Percentiles rank a stretch among this genome's conserved stretches.
Evolutionary conservation across 2,888 invertebrate genomes (phyloP).

Genomic region (Lasioglossum oenotherae): DNA sequence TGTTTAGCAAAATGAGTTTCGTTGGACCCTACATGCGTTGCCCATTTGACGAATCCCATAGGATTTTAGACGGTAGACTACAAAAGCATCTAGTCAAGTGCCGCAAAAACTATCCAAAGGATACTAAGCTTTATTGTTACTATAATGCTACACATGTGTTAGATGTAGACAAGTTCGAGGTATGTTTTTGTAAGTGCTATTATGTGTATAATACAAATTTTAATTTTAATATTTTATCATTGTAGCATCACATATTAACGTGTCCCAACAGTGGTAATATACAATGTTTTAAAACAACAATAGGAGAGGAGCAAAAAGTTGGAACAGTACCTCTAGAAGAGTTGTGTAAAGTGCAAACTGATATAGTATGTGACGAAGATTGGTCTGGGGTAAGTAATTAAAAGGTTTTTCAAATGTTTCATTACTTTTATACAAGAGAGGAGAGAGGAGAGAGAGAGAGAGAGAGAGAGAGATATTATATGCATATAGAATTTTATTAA

Average conservation of each 20-base stretch:
- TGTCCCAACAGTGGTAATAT: constrained; percentile 35
- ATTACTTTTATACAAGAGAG: not conserved
- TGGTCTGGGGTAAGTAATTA: constrained; percentile 48
- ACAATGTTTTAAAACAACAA: not conserved
- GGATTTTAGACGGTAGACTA: constrained; percentile 28
- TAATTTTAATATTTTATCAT: not conserved
- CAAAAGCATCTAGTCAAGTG: constrained; percentile 48
- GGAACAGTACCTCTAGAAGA: not conserved
- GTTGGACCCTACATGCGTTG: constrained; percentile 7
- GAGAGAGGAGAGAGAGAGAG: too few relatives aligned
- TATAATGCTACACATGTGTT: constrained; percentile 38
- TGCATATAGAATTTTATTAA: too few relatives aligned
- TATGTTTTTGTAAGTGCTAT: constrained; percentile 7
- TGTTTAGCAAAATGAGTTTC: not conserved
- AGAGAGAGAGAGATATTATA: not conserved
- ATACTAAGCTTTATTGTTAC: constrained; percentile 4
- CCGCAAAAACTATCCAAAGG: constrained; percentile 3
- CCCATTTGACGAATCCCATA: constrained; percentile 49
- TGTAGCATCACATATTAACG: constrained; percentile 41
- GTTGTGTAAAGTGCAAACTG: fast-evolving
- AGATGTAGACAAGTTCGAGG: constrained; percentile 5
- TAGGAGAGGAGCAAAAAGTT: not conserved
- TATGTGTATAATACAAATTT: not conserved
- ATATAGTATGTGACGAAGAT: constrained; percentile 21
- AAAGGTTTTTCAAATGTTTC: not conserved